Percentiles rank a stretch among this genome's conserved stretches.
Conservation (phyloP, 2,113 vertebrate genomes). For the Xenus cinereus region DNA sequence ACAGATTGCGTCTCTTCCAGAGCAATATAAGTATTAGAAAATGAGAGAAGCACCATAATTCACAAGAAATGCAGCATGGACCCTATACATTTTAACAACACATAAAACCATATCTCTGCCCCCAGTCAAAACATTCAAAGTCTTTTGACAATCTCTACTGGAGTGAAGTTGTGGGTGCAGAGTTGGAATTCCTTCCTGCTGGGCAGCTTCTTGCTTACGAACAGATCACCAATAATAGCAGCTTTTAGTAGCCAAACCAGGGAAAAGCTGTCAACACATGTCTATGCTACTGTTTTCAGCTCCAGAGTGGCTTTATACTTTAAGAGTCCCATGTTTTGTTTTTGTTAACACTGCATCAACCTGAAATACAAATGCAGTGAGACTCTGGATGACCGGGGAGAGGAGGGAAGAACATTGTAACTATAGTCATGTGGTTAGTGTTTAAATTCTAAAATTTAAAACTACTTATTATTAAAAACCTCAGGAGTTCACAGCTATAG, state of each 20-base stretch:
- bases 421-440: constrained; percentile 74
- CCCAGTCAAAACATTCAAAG: constrained; percentile 41
- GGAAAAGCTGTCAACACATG: constrained; percentile 36
- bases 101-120: constrained; percentile 21
- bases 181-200: constrained; percentile 43
- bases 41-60: constrained; percentile 76
- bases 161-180: constrained; percentile 29
- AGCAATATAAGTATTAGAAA: constrained; percentile 59
- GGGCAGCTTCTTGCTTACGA: constrained; percentile 61
- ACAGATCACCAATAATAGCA: constrained; percentile 68
- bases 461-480: constrained; percentile 86
- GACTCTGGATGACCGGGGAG: neutral
- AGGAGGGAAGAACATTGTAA: constrained; percentile 61
- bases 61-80: constrained; percentile 69
- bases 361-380: constrained; percentile 61
- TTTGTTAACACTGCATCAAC: constrained; percentile 56
- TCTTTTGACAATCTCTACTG: constrained; percentile 41
- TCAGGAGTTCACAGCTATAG: constrained; percentile 89
- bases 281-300: constrained; percentile 53
- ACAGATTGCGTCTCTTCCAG: constrained; percentile 59
- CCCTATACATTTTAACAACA: constrained; percentile 53
- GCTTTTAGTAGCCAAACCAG: constrained; percentile 62
- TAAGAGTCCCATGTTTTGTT: constrained; percentile 36
- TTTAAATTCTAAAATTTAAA: constrained; percentile 78
- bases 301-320: constrained; percentile 63